Base-by-base conservation (phyloP, 1,140 invertebrate species). In the Bathynomus jamesi region DNA sequence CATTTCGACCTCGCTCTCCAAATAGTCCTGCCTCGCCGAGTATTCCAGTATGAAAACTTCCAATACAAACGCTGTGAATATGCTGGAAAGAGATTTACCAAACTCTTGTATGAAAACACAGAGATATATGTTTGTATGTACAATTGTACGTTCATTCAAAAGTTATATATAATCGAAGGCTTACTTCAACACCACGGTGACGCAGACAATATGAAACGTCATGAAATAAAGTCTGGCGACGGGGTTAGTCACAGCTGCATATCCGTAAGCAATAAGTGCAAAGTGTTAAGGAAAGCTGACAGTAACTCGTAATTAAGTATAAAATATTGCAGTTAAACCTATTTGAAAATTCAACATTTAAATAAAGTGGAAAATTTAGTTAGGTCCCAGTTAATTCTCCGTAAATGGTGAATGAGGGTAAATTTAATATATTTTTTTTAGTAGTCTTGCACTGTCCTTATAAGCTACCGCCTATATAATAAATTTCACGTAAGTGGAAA, bases 1-100 rank as follows among this genome's bases (percentile, higher is more conserved):
- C 46, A 77, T 79, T 69, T 85, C 83, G 27, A 85, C 78, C 27
- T 76, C 78, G 70, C 79, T 82, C 74, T 85, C 84, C 13, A 84
- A 73, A 70, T 80, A 79, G 27, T 81, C 81, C 69, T 81, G 82
- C 65, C 80, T 79, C 40, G 85, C 79, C 25, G 81, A 81, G 76
- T 84, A 86, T 77, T 86, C 84, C 70, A 86, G 70, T 60, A 86
- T 83, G 76, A 86, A 86, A 17, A 83, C 84, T 79, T 86, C 85
- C 40, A 86, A 78, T 46, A 86, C 83, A 78, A 86, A 86, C 4
- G 85, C 85, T 31, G 84, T 84, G 78, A 86, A 86, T 65, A 86
- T 86, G 75, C 84, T 85, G 78, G 67, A 82, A 82, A 11, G 25
- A 69, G 78, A 76, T 71, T 69, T 53, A 46, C 5, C 63, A 65